Base-by-base conservation (phyloP, 2,797 vertebrate species). In the Spheniscus humboldti region DNA sequence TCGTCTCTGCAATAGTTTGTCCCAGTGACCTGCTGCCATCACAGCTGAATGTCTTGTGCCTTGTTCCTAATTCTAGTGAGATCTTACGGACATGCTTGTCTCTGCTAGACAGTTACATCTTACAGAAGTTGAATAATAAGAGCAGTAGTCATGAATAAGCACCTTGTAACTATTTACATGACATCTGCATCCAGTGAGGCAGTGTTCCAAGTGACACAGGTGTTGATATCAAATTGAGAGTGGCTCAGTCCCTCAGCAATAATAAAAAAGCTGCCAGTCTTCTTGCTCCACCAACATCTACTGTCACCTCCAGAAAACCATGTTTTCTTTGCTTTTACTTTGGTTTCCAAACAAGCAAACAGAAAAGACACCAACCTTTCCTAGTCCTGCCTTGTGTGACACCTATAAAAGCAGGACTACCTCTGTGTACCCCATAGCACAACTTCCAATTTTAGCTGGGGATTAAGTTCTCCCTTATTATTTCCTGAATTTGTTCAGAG, bases 161-260 rank as follows among this genome's bases (percentile, higher is more conserved):
- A 71, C 59, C 81, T 94, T 1, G 0, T 79, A 87, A 35, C 62
- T 53, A n/a, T 92, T 88, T 31, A 7, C 67, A 79, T 28, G 64
- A 16, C 81, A 43, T 84, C 64, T 89, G 81, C 90, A 94, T 88
- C 77, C 92, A 93, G 33, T 30, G 39, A 96, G 97, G 96, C 94
- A 95, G 45, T 2, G 16, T 92, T 96, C 97, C 96, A 98, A 92
- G 89, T 90, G 96, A 94, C 96, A 91, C 97, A 98, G 97, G 97
- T 98, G 97, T 85, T 95, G 86, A 60, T 72, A 85, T 59, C 79
- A 93, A 91, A 95, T 80, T 14, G 35, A 95, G 88, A 92, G 63
- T 59, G 50, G 83, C 91, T 96, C 71, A 39, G 50, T 69, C 86
- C 95, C 97, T 96, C 95, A 95, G 92, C 86, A 96, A 88, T 94